These are phyloP conservation scores for Typhlomys cinereus DNA, from an alignment of 2,113 vertebrate species.

Conservation along the genomic window DNA sequence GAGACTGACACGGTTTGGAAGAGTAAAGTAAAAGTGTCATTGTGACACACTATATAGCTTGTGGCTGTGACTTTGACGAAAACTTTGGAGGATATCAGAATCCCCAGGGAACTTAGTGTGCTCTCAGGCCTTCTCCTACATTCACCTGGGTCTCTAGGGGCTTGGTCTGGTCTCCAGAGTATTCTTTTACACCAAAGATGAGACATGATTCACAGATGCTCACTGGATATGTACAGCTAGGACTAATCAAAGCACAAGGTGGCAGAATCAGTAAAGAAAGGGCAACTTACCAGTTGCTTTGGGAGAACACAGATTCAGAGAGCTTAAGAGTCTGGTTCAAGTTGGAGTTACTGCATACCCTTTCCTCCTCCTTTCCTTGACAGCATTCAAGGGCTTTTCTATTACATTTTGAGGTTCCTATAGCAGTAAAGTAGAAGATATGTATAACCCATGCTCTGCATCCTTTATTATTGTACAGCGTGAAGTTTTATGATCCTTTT, in stretches of 20 bases:
- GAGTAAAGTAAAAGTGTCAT: background rate
- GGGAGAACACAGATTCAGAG: background rate
- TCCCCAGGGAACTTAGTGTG: background rate
- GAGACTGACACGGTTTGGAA: background rate
- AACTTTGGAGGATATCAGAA: background rate
- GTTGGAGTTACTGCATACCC: background rate
- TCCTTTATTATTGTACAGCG: background rate
- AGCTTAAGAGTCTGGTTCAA: background rate
- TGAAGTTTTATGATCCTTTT: background rate
- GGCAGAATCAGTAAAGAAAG: background rate
- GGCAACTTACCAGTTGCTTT: background rate
- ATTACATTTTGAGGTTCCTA: slow-evolving; percentile 30
- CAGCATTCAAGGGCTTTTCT: background rate
- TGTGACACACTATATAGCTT: background rate
- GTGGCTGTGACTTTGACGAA: background rate
- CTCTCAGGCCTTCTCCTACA: background rate
- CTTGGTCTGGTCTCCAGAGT: background rate
- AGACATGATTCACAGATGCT: background rate
- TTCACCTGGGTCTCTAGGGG: background rate
- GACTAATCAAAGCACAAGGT: background rate
- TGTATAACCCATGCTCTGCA: background rate
- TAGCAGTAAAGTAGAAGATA: background rate
- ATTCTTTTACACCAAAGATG: background rate
- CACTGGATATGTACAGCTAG: background rate
- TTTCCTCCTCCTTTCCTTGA: background rate